These are phyloP conservation scores for Drosophila borborema DNA, from an alignment of 2,888 invertebrate genomes.

Conservation along the genomic window DNA sequence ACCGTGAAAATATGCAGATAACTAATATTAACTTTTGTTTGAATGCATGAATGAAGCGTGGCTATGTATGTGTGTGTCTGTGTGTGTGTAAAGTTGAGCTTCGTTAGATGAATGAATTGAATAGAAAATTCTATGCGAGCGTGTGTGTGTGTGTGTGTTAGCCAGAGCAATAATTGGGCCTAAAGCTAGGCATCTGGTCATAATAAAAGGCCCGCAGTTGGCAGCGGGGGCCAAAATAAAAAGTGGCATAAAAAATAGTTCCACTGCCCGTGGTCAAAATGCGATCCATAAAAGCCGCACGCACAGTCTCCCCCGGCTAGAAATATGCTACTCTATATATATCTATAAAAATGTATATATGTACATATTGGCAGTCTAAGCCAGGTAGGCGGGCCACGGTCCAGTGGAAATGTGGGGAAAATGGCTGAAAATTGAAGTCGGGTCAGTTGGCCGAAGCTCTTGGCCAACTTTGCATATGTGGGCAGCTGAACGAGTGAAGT, in stretches of 20 bases:
- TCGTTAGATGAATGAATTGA: constrained; percentile 51
- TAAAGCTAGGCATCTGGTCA: constrained; percentile 13
- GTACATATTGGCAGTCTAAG: constrained; percentile 8
- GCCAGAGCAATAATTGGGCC: constrained; percentile 42
- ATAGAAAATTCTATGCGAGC: constrained; percentile 19
- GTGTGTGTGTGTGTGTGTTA: neutral
- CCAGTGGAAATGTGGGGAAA: constrained; percentile 22
- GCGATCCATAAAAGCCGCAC: constrained; percentile 26
- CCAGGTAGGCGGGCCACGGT: constrained; percentile 41
- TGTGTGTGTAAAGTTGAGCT: constrained; percentile 16
- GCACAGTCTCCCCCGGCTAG: constrained; percentile 1
- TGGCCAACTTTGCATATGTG: constrained; percentile 32
- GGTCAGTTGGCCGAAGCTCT: constrained; percentile 39
- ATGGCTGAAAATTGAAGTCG: constrained; percentile 27
- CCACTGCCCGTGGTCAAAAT: constrained; percentile 36
- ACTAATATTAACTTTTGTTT: constrained; percentile 76
- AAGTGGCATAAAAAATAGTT: constrained; percentile 18
- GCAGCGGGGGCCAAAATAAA: constrained; percentile 17
- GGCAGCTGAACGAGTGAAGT: constrained; percentile 39
- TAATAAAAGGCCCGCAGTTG: constrained; percentile 41
- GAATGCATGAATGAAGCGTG: constrained; percentile 75
- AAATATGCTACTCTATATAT: constrained; percentile 1
- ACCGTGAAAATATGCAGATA: constrained; percentile 78
- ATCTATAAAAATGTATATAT: neutral
- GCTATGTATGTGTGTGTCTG: constrained; percentile 13